Percentiles rank a stretch among this genome's conserved stretches.
These are phyloP conservation scores for Pseudorhiza aurosa DNA, from an alignment of 30 jellyfish, hydroid and myxozoan genomes.

Conservation along the genomic window DNA sequence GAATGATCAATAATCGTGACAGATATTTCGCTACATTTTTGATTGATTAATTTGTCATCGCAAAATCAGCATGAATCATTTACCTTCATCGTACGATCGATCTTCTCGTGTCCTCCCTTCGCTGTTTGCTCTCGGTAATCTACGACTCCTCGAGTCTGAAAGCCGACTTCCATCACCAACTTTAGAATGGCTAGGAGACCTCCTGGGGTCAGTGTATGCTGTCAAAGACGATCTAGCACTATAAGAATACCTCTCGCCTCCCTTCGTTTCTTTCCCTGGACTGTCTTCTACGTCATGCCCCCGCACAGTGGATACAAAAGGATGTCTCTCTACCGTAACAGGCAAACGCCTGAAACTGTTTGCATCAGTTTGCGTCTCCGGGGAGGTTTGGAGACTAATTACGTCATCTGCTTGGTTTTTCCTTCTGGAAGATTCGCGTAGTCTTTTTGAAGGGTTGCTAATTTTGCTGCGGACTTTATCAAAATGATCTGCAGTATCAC, in stretches of 20 bases:
- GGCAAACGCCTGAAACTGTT: conserved; percentile 42
- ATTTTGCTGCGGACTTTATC: not conserved
- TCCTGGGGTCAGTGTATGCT: not conserved
- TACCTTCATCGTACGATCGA: not conserved
- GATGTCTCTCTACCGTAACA: conserved; percentile 8
- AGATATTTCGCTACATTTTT: too few species aligned
- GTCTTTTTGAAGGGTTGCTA: conserved; percentile 8
- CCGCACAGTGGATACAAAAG: not conserved
- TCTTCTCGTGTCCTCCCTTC: not conserved
- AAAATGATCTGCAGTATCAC: not conserved
- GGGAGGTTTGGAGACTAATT: conserved; percentile 55
- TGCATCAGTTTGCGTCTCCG: conserved; percentile 52
- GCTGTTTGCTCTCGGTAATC: not conserved
- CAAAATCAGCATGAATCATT: too few species aligned
- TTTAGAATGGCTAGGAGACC: not conserved
- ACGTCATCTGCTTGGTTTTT: conserved; percentile 31
- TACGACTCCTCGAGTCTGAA: not conserved
- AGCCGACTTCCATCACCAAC: conserved; percentile 8
- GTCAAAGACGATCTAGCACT: conserved; percentile 18
- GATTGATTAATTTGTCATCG: too few species aligned
- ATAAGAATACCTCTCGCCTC: conserved; percentile 2
- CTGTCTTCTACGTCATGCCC: not conserved
- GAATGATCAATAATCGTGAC: too few species aligned
- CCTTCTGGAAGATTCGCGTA: conserved; percentile 7
- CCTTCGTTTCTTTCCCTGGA: not conserved